Base-by-base conservation (phyloP, 2,113 vertebrate genomes). In the Myrmophylax atrothorax region DNA sequence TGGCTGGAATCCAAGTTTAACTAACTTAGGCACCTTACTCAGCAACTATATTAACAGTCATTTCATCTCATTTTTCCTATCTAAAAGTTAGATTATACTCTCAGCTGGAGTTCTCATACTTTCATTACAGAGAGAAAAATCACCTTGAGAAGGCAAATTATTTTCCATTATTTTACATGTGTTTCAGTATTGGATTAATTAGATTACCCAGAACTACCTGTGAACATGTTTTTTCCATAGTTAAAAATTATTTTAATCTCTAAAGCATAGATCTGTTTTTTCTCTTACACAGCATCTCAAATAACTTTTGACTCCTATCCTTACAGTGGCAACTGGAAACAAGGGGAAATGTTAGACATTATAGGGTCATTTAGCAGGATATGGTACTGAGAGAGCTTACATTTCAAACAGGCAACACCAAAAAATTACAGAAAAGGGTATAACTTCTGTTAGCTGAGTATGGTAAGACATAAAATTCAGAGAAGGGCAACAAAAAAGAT, bases 201-300 rank as follows among this genome's bases (percentile, higher is more conserved):
- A 68, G 2, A 38, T 47, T 68, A 56, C 0, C 0, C 26, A 64
- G 11, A 29, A 72, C 12, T 46, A 35, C 20, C 26, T 47, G 11
- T 62, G 40, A 77, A 35, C 33, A 3, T 62, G 22, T 5, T 3
- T 55, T 55, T 69, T 84, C 78, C 10, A 66, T 56, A 38, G 18
- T 18, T 26, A 25, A 79, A 74, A 86, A 55, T n/a, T 73, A 40
- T 72, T 67, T 67, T 55, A 40, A 83, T 70, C n/a, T 75, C 22
- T 75, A 59, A 94, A 62, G 6, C 4, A 47, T 33, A 72, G 14
- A 52, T 26, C 18, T 37, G n/a, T 68, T 76, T 7, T 80, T 84
- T 40, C n/a, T 62, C 12, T 49, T 56, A 29, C 12, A 33, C 23
- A 58, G 4, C 12, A 63, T 3, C 6, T 66, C 38, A 79, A 46